These are phyloP conservation scores for Todiramphus saurophagus DNA, from an alignment of 2,113 vertebrate species.

Conservation along the genomic window DNA sequence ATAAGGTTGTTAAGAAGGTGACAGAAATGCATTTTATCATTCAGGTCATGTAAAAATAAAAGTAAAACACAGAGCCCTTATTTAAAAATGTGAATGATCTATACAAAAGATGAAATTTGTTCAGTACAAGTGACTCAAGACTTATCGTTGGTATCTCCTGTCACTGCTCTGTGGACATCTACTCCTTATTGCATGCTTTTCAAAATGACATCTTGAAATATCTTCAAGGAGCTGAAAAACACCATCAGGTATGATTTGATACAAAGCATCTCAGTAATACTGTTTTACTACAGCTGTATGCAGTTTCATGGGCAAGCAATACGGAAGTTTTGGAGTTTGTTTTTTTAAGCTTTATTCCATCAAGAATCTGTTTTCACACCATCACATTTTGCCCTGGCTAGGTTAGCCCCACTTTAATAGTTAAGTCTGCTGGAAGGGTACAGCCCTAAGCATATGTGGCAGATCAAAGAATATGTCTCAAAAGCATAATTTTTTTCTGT, in stretches of 20 bases:
- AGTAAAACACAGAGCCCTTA: neutral
- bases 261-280: neutral
- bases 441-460: neutral
- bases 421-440: neutral
- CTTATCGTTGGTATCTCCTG: neutral
- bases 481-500: neutral
- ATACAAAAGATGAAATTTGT: neutral
- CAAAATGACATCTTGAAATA: neutral
- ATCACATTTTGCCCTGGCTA: neutral
- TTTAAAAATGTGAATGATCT: neutral
- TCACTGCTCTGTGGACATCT: neutral
- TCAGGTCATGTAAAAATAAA: neutral
- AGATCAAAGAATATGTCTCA: neutral
- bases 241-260: neutral
- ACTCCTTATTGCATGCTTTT: neutral
- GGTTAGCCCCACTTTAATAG: neutral
- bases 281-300: neutral
- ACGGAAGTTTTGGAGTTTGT: fast-evolving
- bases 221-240: neutral
- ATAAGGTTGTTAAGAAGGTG: neutral
- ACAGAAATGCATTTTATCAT: neutral
- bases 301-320: neutral
- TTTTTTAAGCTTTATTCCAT: neutral
- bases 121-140: neutral
- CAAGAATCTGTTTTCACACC: neutral